Evolutionary conservation across 1,140 invertebrate species (phyloP).

Genomic region (Contarinia nasturtii): DNA sequence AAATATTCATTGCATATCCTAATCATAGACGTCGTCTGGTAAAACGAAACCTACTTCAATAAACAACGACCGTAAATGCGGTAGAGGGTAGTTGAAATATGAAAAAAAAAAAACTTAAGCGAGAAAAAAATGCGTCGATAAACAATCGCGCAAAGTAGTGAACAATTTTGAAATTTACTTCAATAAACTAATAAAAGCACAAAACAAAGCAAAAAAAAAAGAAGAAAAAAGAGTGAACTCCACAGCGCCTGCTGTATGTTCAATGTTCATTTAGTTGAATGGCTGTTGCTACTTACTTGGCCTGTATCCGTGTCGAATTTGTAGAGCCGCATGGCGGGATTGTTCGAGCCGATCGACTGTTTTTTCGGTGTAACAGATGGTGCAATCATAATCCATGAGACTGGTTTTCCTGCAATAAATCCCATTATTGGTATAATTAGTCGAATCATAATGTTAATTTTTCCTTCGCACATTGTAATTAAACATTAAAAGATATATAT

Average conservation of each 20-base stretch:
- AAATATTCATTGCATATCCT: too few species aligned
- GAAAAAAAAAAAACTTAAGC: too few species aligned
- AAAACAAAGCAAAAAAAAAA: neutral
- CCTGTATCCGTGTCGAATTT: slow-evolving; percentile 71
- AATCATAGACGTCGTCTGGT: too few species aligned
- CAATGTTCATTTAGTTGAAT: neutral
- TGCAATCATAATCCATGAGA: slow-evolving; percentile 68
- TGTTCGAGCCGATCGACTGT: slow-evolving; percentile 51
- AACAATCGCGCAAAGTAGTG: too few species aligned
- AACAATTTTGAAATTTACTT: slow-evolving; percentile 2
- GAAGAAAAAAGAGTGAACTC: neutral
- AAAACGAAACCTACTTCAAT: too few species aligned
- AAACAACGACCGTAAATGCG: too few species aligned
- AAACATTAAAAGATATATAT: too few species aligned
- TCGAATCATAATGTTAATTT: too few species aligned
- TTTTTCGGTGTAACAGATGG: slow-evolving; percentile 70
- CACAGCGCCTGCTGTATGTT: neutral
- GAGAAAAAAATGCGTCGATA: too few species aligned
- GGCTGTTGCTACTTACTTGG: slow-evolving; percentile 32
- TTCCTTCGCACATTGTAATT: too few species aligned
- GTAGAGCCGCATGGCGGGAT: slow-evolving; percentile 73
- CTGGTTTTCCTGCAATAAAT: slow-evolving; percentile 38
- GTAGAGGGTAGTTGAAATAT: too few species aligned
- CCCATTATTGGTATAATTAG: slow-evolving; percentile 1
- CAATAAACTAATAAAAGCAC: neutral